phyloP scores from a whole-genome alignment of 1,140 invertebrate species.

The Drosophila mayri region DNA sequence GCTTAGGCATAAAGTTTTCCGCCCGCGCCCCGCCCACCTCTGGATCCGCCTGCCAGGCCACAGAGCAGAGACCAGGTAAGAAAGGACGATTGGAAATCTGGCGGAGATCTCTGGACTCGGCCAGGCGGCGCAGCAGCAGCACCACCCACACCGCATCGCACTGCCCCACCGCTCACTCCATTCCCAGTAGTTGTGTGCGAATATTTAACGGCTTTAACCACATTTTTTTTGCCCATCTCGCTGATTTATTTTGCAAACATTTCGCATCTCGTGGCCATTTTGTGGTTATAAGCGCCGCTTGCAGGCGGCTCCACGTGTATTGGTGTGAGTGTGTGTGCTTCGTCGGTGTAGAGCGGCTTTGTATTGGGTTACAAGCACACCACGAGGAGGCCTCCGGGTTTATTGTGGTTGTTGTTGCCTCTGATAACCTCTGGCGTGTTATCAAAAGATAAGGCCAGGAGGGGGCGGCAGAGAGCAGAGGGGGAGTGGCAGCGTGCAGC shows the following conservation, averaged over 20 bases:
- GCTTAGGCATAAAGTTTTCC: slow-evolving; percentile 66
- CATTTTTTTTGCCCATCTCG: slow-evolving; percentile 37
- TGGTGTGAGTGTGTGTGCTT: slow-evolving; percentile 34
- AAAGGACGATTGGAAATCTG: slow-evolving; percentile 2
- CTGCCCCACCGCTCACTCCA: slow-evolving; percentile 15
- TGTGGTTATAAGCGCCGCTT: slow-evolving; percentile 71
- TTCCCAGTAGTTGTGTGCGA: slow-evolving; percentile 13
- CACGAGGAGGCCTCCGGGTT: slow-evolving; percentile 34
- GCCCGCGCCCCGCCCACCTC: slow-evolving; percentile 24
- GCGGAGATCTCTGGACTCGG: slow-evolving; percentile 16
- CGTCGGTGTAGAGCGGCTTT: slow-evolving; percentile 14
- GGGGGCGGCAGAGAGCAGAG: not conserved
- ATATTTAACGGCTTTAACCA: slow-evolving; percentile 34
- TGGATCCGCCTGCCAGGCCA: slow-evolving; percentile 35
- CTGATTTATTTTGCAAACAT: slow-evolving; percentile 44
- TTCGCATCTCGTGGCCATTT: slow-evolving; percentile 52
- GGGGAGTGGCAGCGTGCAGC: slow-evolving; percentile 24
- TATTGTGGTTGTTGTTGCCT: slow-evolving; percentile 29
- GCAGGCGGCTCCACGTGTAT: slow-evolving; percentile 56
- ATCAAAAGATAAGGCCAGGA: slow-evolving; percentile 19
- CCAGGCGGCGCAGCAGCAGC: slow-evolving; percentile 31
- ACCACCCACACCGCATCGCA: slow-evolving; percentile 14
- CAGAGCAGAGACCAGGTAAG: slow-evolving; percentile 59
- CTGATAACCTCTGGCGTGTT: slow-evolving; percentile 67
- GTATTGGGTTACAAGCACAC: slow-evolving; percentile 43